A percentile compares a stretch with the other conserved stretches of the same genome.
Conservation (phyloP, 2,888 invertebrate genomes). For the Epistrophella euchroma region DNA sequence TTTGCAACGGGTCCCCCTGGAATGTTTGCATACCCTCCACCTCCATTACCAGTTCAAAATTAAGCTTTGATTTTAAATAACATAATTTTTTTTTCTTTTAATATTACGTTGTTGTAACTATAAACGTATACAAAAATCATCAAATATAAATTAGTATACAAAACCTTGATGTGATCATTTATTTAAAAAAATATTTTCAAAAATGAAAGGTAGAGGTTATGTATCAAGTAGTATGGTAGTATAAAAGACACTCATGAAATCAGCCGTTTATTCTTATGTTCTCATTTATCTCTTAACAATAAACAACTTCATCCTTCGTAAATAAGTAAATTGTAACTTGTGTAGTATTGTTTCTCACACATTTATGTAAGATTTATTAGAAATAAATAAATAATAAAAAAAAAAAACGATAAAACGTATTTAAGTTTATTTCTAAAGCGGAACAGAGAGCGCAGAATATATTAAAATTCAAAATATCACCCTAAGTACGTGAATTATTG, state of each 20-base stretch:
- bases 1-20: constrained; percentile 78
- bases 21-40: constrained; percentile 83
- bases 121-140: constrained; percentile 46
- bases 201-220: constrained; percentile 50
- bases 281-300: constrained; percentile 34
- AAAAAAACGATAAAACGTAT: neutral
- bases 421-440: neutral
- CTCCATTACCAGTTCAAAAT: constrained; percentile 83
- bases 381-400: constrained; percentile 63
- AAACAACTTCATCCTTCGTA: constrained; percentile 27
- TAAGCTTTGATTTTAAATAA: constrained; percentile 77
- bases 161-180: constrained; percentile 67
- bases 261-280: constrained; percentile 38
- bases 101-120: constrained; percentile 35
- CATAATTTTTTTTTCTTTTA: constrained; percentile 35
- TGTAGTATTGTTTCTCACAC: constrained; percentile 44
- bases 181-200: constrained; percentile 45
- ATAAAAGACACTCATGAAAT: constrained; percentile 36
- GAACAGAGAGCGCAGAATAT: too few species aligned
- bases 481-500: too few species aligned
- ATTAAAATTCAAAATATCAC: too few species aligned
- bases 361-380: constrained; percentile 54
- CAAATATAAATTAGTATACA: constrained; percentile 46
- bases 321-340: constrained; percentile 25
- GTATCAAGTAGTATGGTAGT: constrained; percentile 37